Evolutionary conservation across 2,113 vertebrate species (phyloP).

Genomic region (Recurvirostra avosetta): DNA sequence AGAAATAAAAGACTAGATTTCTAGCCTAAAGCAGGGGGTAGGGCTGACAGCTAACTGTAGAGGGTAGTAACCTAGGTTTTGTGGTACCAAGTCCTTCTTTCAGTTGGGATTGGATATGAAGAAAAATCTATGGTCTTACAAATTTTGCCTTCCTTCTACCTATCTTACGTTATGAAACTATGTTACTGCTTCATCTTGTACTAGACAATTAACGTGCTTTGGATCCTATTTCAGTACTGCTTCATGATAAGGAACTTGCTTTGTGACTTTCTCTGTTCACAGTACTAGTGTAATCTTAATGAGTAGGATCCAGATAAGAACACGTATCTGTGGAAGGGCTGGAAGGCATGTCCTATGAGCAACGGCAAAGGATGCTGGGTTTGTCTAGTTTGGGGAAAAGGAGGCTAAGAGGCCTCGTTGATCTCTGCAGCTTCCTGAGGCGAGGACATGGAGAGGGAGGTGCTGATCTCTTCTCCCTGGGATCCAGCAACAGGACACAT

Average conservation of each 20-base stretch:
- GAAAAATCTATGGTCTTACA: background rate
- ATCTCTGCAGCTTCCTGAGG: background rate
- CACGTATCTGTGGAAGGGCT: background rate
- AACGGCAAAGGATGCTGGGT: accelerated
- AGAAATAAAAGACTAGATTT: background rate
- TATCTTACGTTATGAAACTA: accelerated
- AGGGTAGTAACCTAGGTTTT: background rate
- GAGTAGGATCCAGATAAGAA: background rate
- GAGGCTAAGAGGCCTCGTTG: background rate
- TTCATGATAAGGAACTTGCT: background rate
- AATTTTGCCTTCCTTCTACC: background rate
- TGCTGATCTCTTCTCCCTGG: background rate
- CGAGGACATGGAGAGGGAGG: background rate
- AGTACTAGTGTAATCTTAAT: background rate
- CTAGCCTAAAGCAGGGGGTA: background rate
- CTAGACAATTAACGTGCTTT: background rate
- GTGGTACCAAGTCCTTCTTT: background rate
- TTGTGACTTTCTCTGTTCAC: background rate
- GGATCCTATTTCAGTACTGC: background rate
- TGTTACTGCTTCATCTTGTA: background rate
- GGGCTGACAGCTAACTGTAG: background rate
- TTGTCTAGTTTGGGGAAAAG: background rate
- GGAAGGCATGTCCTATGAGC: background rate
- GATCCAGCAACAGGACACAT: accelerated
- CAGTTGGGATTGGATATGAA: background rate